Conservation (phyloP, 2,113 vertebrate genomes). For the Setophaga coronata region DNA sequence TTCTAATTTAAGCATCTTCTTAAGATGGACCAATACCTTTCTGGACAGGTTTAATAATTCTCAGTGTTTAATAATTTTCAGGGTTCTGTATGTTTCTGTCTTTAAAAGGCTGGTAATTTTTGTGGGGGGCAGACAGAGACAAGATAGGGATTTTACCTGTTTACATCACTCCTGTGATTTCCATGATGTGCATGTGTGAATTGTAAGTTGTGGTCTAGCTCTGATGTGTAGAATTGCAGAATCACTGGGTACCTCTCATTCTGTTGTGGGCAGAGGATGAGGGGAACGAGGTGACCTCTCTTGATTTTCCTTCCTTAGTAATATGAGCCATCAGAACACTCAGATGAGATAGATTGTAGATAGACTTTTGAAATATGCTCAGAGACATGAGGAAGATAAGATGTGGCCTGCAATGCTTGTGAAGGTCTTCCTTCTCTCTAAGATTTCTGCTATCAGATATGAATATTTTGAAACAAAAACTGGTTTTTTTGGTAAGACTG, state of each 20-base stretch:
- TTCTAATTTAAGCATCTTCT: background rate
- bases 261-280: background rate
- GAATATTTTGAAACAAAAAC: background rate
- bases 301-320: background rate
- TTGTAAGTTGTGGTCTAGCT: background rate
- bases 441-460: background rate
- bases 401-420: background rate
- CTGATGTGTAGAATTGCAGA: background rate
- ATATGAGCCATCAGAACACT: background rate
- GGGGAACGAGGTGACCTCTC: background rate
- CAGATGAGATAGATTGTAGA: background rate
- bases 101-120: background rate
- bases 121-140: background rate
- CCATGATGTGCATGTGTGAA: accelerated
- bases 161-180: background rate
- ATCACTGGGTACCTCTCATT: background rate
- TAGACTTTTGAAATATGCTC: background rate
- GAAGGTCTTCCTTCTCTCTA: background rate
- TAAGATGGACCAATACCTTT: background rate
- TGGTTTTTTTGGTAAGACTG: background rate
- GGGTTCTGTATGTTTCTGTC: background rate
- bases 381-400: background rate
- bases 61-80: background rate
- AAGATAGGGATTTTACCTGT: background rate
- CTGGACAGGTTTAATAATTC: background rate